phyloP scores from a whole-genome alignment of 2,888 invertebrate genomes.

The Tetramorium bicarinatum region DNA sequence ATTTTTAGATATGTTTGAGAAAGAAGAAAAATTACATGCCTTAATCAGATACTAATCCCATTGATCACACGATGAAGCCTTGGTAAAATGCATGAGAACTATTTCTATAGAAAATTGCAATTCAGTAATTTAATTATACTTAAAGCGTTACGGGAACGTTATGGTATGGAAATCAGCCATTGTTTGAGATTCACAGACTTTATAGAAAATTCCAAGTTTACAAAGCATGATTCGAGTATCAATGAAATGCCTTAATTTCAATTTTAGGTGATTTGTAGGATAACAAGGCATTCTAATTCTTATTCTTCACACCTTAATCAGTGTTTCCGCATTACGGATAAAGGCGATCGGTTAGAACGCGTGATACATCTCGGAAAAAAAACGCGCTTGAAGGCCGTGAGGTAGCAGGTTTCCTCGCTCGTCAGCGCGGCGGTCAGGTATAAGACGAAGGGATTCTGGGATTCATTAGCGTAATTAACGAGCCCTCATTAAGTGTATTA shows the following conservation, averaged over 20 bases:
- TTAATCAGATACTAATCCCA: slow-evolving; percentile 6
- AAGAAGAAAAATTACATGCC: neutral
- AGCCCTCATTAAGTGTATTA: slow-evolving; percentile 81
- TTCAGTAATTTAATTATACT: slow-evolving; percentile 27
- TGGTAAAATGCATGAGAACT: slow-evolving; percentile 20
- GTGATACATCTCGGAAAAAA: slow-evolving; percentile 40
- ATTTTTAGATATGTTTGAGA: neutral
- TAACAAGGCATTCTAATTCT: slow-evolving; percentile 32
- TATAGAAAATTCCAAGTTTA: slow-evolving; percentile 4
- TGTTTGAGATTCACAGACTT: slow-evolving; percentile 29
- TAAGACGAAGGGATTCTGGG: slow-evolving; percentile 78
- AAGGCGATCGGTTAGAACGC: slow-evolving; percentile 26
- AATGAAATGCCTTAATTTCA: slow-evolving; percentile 25
- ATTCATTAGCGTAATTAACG: slow-evolving; percentile 83
- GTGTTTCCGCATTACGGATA: slow-evolving; percentile 2
- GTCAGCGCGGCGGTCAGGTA: slow-evolving; percentile 65
- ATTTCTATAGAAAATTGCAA: slow-evolving; percentile 18
- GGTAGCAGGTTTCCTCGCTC: slow-evolving; percentile 58
- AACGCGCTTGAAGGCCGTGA: slow-evolving; percentile 49
- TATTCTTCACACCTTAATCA: slow-evolving; percentile 42
- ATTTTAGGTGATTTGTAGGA: slow-evolving; percentile 26
- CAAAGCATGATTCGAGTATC: slow-evolving; percentile 1
- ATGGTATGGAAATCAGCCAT: slow-evolving; percentile 13
- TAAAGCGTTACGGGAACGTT: neutral
- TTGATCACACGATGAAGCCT: neutral